These are phyloP conservation scores for Hemithea aestivaria DNA, from an alignment of 2,888 invertebrate genomes.

Conservation along the genomic window DNA sequence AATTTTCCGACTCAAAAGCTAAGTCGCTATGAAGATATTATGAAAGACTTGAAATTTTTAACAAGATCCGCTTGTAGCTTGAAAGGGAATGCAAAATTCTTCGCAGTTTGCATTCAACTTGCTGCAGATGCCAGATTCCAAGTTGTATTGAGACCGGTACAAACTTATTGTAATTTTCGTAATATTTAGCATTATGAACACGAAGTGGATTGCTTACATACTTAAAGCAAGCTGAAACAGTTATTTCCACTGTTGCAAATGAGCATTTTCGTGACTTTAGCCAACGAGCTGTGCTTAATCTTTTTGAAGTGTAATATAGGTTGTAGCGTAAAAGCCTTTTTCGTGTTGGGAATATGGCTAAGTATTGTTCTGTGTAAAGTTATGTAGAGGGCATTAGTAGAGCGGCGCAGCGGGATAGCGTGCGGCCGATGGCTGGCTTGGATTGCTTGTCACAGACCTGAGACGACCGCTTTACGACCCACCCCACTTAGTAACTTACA, in stretches of 20 bases:
- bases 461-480: slow-evolving; percentile 58
- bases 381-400: slow-evolving; percentile 23
- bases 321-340: slow-evolving; percentile 35
- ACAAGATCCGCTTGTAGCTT: slow-evolving; percentile 26
- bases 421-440: slow-evolving; percentile 51
- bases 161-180: no score
- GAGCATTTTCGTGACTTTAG: no score
- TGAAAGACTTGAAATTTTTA: slow-evolving; percentile 16
- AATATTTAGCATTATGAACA: no score
- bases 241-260: no score
- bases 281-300: slow-evolving; percentile 17
- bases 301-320: slow-evolving; percentile 19
- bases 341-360: slow-evolving; percentile 30
- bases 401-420: slow-evolving; percentile 53
- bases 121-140: slow-evolving; percentile 29
- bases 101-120: slow-evolving; percentile 46
- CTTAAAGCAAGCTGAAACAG: no score
- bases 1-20: slow-evolving; percentile 1
- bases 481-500: slow-evolving; percentile 42
- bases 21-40: neutral
- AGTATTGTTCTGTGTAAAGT: slow-evolving; percentile 28
- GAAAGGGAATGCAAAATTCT: slow-evolving; percentile 30
- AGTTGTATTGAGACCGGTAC: slow-evolving; percentile 26
- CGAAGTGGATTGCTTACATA: no score
- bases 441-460: slow-evolving; percentile 48